phyloP scores from a whole-genome alignment of 2,113 vertebrate species.

The Ia io region DNA sequence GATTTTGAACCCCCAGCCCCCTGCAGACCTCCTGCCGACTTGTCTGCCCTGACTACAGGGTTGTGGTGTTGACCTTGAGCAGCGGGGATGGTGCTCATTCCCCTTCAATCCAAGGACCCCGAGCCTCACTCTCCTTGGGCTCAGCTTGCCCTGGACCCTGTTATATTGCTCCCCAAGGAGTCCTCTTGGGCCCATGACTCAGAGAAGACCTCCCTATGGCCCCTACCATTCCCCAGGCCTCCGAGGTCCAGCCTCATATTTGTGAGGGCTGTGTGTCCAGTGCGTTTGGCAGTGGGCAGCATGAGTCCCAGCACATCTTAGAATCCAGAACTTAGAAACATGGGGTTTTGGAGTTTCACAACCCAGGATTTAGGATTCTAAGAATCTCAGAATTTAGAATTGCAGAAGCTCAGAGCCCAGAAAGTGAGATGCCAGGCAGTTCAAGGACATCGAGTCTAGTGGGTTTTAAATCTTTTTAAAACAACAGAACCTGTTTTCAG shows the following conservation, averaged over 20 bases:
- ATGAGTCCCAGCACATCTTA: neutral
- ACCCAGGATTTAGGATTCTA: neutral
- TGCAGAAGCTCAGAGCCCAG: neutral
- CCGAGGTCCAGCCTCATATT: neutral
- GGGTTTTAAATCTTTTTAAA: conserved; percentile 21
- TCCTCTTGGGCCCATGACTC: neutral
- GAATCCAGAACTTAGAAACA: neutral
- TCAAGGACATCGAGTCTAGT: neutral
- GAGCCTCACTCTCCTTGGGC: neutral
- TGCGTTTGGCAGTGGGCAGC: neutral
- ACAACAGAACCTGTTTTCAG: neutral
- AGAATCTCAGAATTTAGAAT: conserved; percentile 10
- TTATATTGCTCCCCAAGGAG: neutral
- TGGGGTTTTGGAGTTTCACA: neutral
- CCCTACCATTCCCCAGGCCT: neutral
- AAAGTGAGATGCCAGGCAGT: neutral
- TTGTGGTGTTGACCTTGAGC: neutral
- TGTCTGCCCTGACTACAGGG: neutral
- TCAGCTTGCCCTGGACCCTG: neutral
- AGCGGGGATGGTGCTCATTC: neutral
- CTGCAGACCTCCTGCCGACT: neutral
- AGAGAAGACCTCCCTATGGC: neutral
- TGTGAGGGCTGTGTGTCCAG: neutral
- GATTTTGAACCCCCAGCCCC: neutral
- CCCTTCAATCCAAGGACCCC: neutral